Base-by-base conservation (phyloP, 2,888 invertebrate genomes). In the Apamea crenata region DNA sequence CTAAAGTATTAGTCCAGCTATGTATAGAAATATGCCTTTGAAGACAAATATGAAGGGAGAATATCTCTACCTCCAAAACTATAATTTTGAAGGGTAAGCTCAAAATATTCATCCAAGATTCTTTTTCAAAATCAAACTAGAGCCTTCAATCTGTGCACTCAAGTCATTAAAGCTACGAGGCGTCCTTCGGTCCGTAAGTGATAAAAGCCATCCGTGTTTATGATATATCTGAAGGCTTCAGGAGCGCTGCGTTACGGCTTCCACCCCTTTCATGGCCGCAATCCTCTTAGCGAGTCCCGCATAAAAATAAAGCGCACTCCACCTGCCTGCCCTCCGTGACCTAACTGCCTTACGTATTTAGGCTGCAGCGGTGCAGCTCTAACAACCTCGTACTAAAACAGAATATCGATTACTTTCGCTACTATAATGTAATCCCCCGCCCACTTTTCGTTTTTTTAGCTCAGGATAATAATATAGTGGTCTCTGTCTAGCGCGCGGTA, bases 371-470 rank as follows among this genome's bases (percentile, higher is more conserved):
- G 90, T 96, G 96, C 96, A 96, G 95, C 95, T 95, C 96, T 95
- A 95, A 95, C 96, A 96, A 95, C 95, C 95, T 95, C 95, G 95
- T 96, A 97, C 97, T 96, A 96, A 96, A 97, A 96, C 97, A 94
- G 97, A 97, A 97, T 97, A 97, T 97, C 97, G 97, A 97, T 97
- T 97, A 97, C 97, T 97, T 97, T 97, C 97, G 97, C 97, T 97
- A 96, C 97, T 96, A 96, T 97, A 97, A 97, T 97, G 96, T 97
- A 97, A 97, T 97, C 97, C 97, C 95, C 97, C 97, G 97, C 97
- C 97, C 97, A 97, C 97, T 96, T 96, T 96, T 95, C 95, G 95
- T 95, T 96, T 96, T 96, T 96, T 96, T 95, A 95, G 94, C 93
- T 92, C 93, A 93, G 94, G 95, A 96, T 95, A 94, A 94, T 94